Percentiles rank a stretch among this genome's conserved stretches.
phyloP scores from a whole-genome alignment of 2,888 invertebrate species.

The Hyppa rectilinea region DNA sequence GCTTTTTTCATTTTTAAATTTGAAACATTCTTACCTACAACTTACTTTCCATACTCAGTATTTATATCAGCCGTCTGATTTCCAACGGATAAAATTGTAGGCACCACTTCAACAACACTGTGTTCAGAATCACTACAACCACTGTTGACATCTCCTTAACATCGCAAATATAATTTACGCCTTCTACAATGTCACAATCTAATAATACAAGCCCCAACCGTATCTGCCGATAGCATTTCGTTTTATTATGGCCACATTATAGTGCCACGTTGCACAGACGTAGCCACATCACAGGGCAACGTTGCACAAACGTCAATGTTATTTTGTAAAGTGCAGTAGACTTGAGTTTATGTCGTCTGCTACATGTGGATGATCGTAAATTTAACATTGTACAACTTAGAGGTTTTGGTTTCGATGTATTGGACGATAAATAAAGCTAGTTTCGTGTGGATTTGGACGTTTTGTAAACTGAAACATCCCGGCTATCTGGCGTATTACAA shows the following conservation, averaged over 20 bases:
- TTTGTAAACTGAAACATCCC: slow-evolving; percentile 17
- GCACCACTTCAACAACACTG: slow-evolving; percentile 14
- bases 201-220: slow-evolving; percentile 16
- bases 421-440: slow-evolving; percentile 27
- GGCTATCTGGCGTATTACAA: not conserved
- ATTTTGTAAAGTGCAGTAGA: slow-evolving; percentile 60
- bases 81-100: not conserved
- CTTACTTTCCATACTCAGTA: not conserved
- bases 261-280: slow-evolving; percentile 10
- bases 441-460: slow-evolving; percentile 15
- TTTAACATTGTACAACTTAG: slow-evolving; percentile 63
- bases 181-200: slow-evolving; percentile 36
- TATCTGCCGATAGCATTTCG: slow-evolving; percentile 43
- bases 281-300: slow-evolving; percentile 10
- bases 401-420: slow-evolving; percentile 50
- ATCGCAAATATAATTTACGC: slow-evolving; percentile 37
- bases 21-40: not conserved
- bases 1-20: not conserved
- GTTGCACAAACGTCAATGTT: slow-evolving; percentile 51
- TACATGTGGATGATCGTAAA: slow-evolving; percentile 68
- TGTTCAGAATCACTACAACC: slow-evolving; percentile 1
- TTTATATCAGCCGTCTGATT: slow-evolving; percentile 3
- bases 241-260: slow-evolving; percentile 44
- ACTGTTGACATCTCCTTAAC: slow-evolving; percentile 11
- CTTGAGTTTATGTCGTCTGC: slow-evolving; percentile 52